Conservation (phyloP, 2,888 invertebrate species). For the Cybosia mesomella region DNA sequence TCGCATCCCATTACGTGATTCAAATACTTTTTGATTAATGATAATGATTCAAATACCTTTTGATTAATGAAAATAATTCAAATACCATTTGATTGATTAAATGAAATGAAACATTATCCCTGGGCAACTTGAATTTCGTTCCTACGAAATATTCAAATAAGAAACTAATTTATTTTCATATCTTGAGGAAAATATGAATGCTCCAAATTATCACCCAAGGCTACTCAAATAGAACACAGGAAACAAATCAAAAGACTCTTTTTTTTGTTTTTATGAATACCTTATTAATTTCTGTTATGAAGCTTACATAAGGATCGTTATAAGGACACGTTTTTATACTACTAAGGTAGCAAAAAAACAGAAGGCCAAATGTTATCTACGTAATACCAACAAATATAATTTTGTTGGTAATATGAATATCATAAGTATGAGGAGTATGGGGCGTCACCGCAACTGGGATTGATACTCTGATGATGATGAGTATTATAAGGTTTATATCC, state of each 20-base stretch:
- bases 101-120: conserved; percentile 1
- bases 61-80: background rate
- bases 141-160: background rate
- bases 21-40: too few species aligned
- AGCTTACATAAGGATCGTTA: background rate
- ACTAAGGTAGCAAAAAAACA: background rate
- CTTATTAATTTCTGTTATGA: background rate
- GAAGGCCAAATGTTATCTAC: too few species aligned
- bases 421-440: too few species aligned
- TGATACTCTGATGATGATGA: too few species aligned
- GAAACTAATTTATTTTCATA: background rate
- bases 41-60: background rate
- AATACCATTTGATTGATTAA: background rate
- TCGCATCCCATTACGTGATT: too few species aligned
- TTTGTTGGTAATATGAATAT: too few species aligned
- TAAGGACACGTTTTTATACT: background rate
- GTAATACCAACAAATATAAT: too few species aligned
- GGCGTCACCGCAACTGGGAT: too few species aligned
- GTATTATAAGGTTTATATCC: too few species aligned
- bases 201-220: background rate
- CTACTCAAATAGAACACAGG: background rate
- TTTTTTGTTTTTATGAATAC: background rate
- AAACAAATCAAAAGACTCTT: background rate
- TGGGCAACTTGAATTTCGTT: background rate
- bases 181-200: background rate